phyloP scores from a whole-genome alignment of 2,888 invertebrate genomes.

The Callyntrura guangdongensis region DNA sequence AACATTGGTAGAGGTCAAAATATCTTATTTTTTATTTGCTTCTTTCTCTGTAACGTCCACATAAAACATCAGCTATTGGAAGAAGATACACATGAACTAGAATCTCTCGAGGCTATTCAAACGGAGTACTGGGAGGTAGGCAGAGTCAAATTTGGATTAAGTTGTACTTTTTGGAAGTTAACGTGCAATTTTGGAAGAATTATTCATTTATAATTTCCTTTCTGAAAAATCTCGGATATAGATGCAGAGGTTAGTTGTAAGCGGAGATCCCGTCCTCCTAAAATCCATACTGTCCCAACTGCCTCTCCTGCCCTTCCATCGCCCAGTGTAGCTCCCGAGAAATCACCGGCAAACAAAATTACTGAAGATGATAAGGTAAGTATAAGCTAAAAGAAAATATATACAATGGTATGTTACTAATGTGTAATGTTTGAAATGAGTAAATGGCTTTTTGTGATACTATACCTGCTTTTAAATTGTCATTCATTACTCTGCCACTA shows the following conservation, averaged over 20 bases:
- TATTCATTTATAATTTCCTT: constrained; percentile 22
- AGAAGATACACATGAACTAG: constrained; percentile 86
- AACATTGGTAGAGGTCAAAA: too few species aligned
- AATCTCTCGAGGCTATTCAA: constrained; percentile 86
- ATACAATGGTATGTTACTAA: not conserved
- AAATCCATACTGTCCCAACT: constrained; percentile 75
- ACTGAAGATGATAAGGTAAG: constrained; percentile 78
- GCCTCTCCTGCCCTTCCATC: constrained; percentile 80
- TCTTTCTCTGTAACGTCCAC: not conserved
- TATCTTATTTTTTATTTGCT: not conserved
- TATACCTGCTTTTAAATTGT: not conserved
- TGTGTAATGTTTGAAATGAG: not conserved
- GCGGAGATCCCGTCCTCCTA: constrained; percentile 86
- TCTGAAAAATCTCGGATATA: constrained; percentile 85
- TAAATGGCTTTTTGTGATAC: not conserved
- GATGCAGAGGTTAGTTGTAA: constrained; percentile 88
- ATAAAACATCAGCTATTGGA: constrained; percentile 85
- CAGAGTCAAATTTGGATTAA: constrained; percentile 60
- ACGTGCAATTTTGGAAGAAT: not conserved
- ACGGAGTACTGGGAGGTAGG: constrained; percentile 87
- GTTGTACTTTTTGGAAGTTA: too few species aligned
- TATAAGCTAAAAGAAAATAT: constrained; percentile 38
- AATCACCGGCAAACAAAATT: constrained; percentile 59
- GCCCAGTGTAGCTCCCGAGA: constrained; percentile 71
- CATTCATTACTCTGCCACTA: not conserved